phyloP scores from a whole-genome alignment of 2,888 invertebrate species.

The Harmothoe impar region DNA sequence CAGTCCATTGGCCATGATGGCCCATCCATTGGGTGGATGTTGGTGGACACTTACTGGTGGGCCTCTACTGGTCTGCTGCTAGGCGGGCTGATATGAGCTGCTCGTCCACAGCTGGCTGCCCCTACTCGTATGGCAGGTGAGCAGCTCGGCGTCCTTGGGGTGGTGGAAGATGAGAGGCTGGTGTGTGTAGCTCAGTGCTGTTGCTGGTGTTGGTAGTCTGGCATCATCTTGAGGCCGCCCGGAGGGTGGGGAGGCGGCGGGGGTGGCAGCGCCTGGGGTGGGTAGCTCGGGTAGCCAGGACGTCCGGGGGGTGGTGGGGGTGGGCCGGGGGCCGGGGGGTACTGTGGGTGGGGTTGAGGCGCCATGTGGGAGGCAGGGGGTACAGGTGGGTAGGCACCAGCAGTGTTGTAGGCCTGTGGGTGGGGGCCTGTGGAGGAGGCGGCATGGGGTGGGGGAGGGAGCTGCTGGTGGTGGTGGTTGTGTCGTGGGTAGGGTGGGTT shows the following conservation, averaged over 20 bases:
- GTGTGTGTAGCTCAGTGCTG: not conserved
- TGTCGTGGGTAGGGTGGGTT: not conserved
- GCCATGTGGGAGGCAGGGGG: not conserved
- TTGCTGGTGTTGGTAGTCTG: conserved; percentile 43
- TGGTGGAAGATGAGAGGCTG: too few species aligned
- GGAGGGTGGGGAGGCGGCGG: conserved; percentile 19
- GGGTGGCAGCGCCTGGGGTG: not conserved
- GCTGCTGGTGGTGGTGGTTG: conserved; percentile 46
- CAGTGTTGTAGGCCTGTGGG: not conserved
- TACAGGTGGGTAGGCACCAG: not conserved
- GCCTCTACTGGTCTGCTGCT: too few species aligned
- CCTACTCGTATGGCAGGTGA: not conserved
- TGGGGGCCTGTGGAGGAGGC: not conserved
- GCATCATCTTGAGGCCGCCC: not conserved
- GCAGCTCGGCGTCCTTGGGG: not conserved
- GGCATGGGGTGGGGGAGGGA: conserved; percentile 28
- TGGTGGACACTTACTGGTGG: too few species aligned
- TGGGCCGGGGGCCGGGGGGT: not conserved
- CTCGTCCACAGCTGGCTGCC: too few species aligned
- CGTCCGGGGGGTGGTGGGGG: not conserved
- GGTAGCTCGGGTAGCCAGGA: conserved; percentile 2
- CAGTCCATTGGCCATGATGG: too few species aligned
- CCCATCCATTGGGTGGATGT: too few species aligned
- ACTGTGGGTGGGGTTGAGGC: not conserved
- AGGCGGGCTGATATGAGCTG: too few species aligned